These are phyloP conservation scores for Mnemiopsis leidyi DNA, from an alignment of 37 sponge, comb jelly and placozoan species.

Conservation along the genomic window DNA sequence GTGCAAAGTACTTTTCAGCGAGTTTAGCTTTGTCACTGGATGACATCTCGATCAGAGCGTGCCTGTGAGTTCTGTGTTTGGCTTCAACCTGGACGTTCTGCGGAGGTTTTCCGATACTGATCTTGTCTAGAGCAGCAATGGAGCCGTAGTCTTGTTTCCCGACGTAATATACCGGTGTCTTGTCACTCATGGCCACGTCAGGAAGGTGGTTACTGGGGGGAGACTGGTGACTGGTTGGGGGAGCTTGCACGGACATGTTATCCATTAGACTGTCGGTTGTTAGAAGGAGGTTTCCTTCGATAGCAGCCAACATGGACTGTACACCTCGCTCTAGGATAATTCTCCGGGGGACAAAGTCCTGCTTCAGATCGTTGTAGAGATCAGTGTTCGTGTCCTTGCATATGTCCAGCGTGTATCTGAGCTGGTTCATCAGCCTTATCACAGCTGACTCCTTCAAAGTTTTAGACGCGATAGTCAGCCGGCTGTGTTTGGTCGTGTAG, in stretches of 20 bases:
- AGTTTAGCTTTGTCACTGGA: constrained; percentile 24
- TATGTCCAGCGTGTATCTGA: constrained; percentile 1
- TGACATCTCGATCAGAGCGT: constrained; percentile 36
- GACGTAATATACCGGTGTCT: constrained; percentile 13
- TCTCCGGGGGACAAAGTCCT: constrained; percentile 3
- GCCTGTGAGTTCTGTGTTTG: constrained; percentile 52
- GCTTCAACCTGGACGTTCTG: neutral
- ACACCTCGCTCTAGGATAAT: constrained; percentile 21
- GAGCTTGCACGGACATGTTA: neutral
- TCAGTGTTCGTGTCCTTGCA: neutral
- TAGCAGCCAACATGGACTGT: constrained; percentile 25
- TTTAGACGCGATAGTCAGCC: constrained; percentile 11
- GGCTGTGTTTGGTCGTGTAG: constrained; percentile 28
- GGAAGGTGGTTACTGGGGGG: neutral
- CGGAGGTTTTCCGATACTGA: constrained; percentile 18
- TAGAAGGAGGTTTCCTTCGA: constrained; percentile 32
- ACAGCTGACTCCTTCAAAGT: constrained; percentile 47
- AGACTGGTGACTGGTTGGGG: neutral
- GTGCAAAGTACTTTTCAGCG: constrained; percentile 42
- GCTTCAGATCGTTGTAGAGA: neutral
- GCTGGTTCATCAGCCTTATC: constrained; percentile 16
- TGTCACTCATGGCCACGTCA: neutral
- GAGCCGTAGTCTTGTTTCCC: constrained; percentile 46
- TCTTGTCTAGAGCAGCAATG: constrained; percentile 44
- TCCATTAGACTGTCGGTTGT: neutral